Conservation (phyloP, 2,797 vertebrate genomes). For the Anomalospiza imberbis region DNA sequence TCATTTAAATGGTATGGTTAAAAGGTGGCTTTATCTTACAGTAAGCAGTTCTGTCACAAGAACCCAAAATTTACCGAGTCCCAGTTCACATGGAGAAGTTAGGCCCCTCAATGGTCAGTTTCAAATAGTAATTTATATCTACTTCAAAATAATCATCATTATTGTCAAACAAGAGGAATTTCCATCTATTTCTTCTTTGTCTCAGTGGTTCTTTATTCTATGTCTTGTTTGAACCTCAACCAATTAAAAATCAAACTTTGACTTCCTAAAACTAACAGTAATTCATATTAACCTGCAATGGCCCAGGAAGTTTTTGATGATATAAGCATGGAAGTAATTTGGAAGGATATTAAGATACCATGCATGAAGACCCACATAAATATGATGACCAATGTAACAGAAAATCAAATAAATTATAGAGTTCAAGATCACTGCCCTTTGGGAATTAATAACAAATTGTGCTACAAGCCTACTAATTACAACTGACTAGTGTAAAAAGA, state of each 20-base stretch:
- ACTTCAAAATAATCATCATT: neutral
- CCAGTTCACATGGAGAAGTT: fast-evolving
- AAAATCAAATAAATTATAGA: neutral
- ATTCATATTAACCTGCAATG: neutral
- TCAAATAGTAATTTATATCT: neutral
- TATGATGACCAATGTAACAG: neutral
- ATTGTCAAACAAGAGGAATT: neutral
- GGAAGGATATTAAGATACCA: neutral
- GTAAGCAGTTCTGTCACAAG: neutral
- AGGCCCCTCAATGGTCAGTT: neutral
- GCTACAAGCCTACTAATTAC: neutral
- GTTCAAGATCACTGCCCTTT: neutral
- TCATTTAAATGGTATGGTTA: neutral
- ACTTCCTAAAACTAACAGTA: neutral
- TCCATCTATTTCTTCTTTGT: neutral
- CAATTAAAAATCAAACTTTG: neutral
- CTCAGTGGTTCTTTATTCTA: neutral
- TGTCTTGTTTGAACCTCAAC: neutral
- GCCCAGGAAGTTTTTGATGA: neutral
- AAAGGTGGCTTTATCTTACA: neutral
- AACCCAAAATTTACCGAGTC: neutral
- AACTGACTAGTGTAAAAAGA: neutral
- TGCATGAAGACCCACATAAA: neutral
- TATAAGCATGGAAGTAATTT: neutral
- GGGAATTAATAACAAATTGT: neutral